Base-by-base conservation (phyloP, 2,113 vertebrate species). In the Antigone vipio region DNA sequence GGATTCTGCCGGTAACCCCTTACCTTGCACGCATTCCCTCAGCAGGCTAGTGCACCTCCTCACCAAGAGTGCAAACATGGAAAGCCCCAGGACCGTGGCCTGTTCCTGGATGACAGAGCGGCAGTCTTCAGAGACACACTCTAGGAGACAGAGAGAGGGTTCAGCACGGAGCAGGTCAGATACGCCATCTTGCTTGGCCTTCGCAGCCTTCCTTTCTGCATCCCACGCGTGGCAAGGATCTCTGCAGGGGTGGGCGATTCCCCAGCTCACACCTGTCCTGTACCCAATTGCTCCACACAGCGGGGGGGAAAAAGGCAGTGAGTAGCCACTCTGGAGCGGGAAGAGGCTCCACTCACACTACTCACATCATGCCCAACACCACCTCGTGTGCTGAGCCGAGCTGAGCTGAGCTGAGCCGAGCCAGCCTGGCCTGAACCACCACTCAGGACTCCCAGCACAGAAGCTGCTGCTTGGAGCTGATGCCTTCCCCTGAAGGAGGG, bases 31-130 rank as follows among this genome's bases (percentile, higher is more conserved):
- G 93, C 98, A 93, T 60, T 98, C 98, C 80, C 97, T 98, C 81
- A 99, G 98, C 88, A 99, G 97, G 90, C 50, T 97, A 47, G 99
- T 99, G 97, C 99, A 99, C 89, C 99, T 99, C 92, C 97, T 98
- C 72, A 99, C 99, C 93, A 99, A 96, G 12, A 99, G 97, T 1
- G 98, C 98, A 92, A 99, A 99, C 99, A 99, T 99, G 92, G 98
- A 98, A 64, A 99, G 98, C 30, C 99, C 99, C 85, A 99, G 96
- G 47, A 98, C 98, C 0, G 98, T 99, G 94, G 98, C 98, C 96
- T 99, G 99, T 50, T 99, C 99, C 93, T 99, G 99, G 91, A 99
- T 98, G 83, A 98, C 97, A 0, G 99, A 99, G 64, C 99, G 98
- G 40, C 98, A 98, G 83, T 98, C 97, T 29, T 99, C 99, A 6